phyloP scores from a whole-genome alignment of 2,113 vertebrate genomes.

The Zosterops pallidus region DNA sequence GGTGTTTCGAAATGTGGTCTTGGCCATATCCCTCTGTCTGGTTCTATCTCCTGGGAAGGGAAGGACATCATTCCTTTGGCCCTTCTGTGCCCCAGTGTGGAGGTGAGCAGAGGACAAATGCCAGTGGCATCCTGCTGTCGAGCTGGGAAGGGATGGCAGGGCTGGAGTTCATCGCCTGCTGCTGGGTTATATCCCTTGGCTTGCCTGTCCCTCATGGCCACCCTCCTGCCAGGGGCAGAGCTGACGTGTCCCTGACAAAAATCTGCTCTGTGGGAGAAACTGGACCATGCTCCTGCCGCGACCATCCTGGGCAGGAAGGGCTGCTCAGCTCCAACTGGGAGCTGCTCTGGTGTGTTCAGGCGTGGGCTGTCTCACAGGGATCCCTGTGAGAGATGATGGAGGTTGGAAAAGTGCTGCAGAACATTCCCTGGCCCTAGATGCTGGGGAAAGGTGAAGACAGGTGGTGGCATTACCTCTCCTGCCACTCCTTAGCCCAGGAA shows the following conservation, averaged over 20 bases:
- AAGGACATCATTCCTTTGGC: background rate
- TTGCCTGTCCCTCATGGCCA: background rate
- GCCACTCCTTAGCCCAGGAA: background rate
- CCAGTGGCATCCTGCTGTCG: background rate
- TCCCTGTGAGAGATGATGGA: background rate
- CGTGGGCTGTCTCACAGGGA: background rate
- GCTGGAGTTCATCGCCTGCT: background rate
- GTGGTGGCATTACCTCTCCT: background rate
- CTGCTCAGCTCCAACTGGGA: background rate
- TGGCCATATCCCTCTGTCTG: fast-evolving
- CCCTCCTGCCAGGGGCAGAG: background rate
- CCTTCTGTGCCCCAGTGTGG: background rate
- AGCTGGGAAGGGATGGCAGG: background rate
- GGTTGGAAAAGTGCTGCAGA: background rate
- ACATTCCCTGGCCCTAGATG: background rate
- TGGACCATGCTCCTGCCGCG: fast-evolving
- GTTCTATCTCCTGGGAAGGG: background rate
- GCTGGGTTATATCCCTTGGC: background rate
- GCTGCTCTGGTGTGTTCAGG: fast-evolving
- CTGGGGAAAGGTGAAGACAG: background rate
- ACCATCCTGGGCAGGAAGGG: fast-evolving
- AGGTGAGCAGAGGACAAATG: background rate
- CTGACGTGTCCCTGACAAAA: background rate
- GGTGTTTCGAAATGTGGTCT: background rate
- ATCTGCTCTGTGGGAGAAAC: fast-evolving